These are phyloP conservation scores for Xiphophorus hellerii DNA, from an alignment of 2,113 vertebrate species.

Conservation along the genomic window DNA sequence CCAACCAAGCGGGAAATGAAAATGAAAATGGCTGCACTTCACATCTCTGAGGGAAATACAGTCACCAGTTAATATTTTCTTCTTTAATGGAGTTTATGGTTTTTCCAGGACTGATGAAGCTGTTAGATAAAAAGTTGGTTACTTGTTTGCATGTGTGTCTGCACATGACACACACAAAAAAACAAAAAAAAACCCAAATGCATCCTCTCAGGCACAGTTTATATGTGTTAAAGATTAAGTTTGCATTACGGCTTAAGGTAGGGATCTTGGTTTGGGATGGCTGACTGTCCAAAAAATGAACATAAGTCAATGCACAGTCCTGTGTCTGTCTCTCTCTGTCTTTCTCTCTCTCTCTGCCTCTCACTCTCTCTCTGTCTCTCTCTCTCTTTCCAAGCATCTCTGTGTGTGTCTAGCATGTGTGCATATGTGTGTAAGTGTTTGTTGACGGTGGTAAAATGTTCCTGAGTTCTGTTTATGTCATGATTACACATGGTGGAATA, in stretches of 20 bases:
- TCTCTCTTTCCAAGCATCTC: background rate
- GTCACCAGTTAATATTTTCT: background rate
- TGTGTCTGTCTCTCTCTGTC: too few species aligned
- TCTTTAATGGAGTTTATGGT: background rate
- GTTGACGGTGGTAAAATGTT: conserved; percentile 25
- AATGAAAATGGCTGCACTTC: background rate
- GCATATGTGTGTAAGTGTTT: conserved; percentile 16
- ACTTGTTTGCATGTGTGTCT: background rate
- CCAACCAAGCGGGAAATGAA: background rate
- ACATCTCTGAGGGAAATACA: background rate
- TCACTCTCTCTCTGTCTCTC: too few species aligned
- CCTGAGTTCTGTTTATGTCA: conserved; percentile 56
- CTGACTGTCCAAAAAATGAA: background rate
- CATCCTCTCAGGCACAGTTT: too few species aligned
- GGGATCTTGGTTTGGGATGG: background rate
- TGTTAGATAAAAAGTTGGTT: background rate
- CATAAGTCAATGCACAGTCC: background rate
- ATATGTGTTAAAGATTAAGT: background rate
- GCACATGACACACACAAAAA: too few species aligned
- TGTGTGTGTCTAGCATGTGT: background rate
- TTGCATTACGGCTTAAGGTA: background rate
- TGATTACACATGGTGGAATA: conserved; percentile 72
- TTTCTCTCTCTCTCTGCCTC: too few species aligned
- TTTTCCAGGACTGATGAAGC: background rate
- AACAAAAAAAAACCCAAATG: too few species aligned